phyloP scores from a whole-genome alignment of 92 coral and sea anemone species.

The Scolanthus callimorphus region DNA sequence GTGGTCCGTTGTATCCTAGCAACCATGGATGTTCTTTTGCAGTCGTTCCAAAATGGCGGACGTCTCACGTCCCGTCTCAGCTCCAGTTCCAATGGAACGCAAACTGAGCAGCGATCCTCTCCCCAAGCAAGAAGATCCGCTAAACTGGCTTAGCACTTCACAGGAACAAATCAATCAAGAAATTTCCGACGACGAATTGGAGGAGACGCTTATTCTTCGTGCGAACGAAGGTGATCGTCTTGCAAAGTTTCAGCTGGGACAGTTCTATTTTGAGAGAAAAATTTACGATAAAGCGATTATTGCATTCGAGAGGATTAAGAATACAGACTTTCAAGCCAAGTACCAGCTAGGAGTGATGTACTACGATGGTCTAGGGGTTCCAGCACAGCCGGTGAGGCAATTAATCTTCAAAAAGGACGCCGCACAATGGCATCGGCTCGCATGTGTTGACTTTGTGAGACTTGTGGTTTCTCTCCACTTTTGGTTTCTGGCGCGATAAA shows the following conservation, averaged over 20 bases:
- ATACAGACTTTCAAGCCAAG: slow-evolving; percentile 83
- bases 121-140: slow-evolving; percentile 41
- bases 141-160: not conserved
- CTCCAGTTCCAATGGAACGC: slow-evolving; percentile 63
- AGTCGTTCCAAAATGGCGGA: slow-evolving; percentile 74
- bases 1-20: slow-evolving; percentile 18
- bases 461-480: too few species aligned
- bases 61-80: slow-evolving; percentile 25
- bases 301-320: slow-evolving; percentile 82
- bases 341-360: slow-evolving; percentile 97
- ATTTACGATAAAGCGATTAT: slow-evolving; percentile 87
- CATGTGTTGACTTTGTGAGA: too few species aligned
- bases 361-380: slow-evolving; percentile 92
- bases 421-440: too few species aligned
- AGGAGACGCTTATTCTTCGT: slow-evolving; percentile 66
- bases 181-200: slow-evolving; percentile 73
- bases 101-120: slow-evolving; percentile 80
- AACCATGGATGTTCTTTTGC: slow-evolving; percentile 30
- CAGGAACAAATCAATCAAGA: slow-evolving; percentile 3
- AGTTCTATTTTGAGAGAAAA: slow-evolving; percentile 93
- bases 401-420: not conserved
- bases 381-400: slow-evolving; percentile 65
- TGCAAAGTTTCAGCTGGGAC: slow-evolving; percentile 95
- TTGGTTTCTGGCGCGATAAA: too few species aligned
- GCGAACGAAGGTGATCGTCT: slow-evolving; percentile 64